These are phyloP conservation scores for Alentia gelatinosa DNA, from an alignment of 2,888 invertebrate genomes.

Conservation along the genomic window DNA sequence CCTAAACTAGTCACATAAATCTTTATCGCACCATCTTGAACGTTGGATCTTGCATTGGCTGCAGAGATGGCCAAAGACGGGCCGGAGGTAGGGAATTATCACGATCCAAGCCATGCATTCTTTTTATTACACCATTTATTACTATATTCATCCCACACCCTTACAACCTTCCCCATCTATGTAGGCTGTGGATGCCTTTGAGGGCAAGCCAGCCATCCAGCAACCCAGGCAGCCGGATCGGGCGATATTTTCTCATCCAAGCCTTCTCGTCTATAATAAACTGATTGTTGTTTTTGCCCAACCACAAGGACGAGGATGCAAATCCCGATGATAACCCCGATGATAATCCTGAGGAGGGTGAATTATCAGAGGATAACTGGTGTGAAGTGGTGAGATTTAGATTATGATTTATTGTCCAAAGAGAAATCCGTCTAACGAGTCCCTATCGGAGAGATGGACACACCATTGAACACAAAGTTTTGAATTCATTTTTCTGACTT, in stretches of 20 bases:
- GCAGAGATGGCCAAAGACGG: neutral
- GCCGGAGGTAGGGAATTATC: neutral
- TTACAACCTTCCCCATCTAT: too few relatives aligned
- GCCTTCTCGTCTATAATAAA: neutral
- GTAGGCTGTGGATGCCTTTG: too few relatives aligned
- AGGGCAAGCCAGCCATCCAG: too few relatives aligned
- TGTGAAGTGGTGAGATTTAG: conserved; percentile 38
- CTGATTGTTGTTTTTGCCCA: neutral
- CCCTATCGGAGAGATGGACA: too few relatives aligned
- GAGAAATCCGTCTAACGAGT: too few relatives aligned
- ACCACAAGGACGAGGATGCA: conserved; percentile 59
- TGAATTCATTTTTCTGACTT: too few relatives aligned
- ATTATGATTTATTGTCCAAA: neutral
- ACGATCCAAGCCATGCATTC: neutral
- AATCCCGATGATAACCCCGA: conserved; percentile 57
- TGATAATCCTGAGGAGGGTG: conserved; percentile 37
- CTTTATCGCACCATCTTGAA: neutral
- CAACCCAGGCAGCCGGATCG: too few relatives aligned
- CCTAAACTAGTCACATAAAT: neutral
- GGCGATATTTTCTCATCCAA: too few relatives aligned
- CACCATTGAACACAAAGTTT: too few relatives aligned
- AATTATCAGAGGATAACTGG: conserved; percentile 46
- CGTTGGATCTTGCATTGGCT: neutral
- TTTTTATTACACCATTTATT: neutral
- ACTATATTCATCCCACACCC: neutral